Base-by-base conservation (phyloP, 1,140 invertebrate genomes). In the Drosophila oshimai region DNA sequence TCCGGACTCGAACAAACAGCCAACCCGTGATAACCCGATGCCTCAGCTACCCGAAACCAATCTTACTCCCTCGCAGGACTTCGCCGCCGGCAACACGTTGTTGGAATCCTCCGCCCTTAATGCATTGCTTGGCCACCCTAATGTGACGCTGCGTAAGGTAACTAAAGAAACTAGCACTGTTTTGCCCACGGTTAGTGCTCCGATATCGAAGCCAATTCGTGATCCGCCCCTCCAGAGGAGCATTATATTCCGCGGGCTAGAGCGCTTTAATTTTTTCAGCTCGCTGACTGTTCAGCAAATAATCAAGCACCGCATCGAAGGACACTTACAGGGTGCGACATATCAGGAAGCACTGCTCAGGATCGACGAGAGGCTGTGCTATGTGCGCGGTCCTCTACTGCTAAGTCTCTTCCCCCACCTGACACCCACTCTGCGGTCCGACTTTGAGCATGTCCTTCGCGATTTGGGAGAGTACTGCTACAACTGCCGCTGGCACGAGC, bases 21-120 rank as follows among this genome's bases (percentile, higher is more conserved):
- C 22, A 0, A n/a, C 10, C 1, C 12, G 4, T 5, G 28, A 33
- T 4, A 44, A n/a, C 24, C 15, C 7, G 28, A 6, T 7, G 15
- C 13, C 28, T 4, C 12, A 28, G n/a, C 26, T 3, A 6, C 10
- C 18, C 7, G 12, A 13, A 6, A 0, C 4, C 1, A 2, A 39
- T 3, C 29, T 60, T 4, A 75, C 80, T 2, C 34, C 46, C 1
- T 87, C 80, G 3, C 81, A 80, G 47, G 81, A 42, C 0, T 65
- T 86, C 9, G 37, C 72, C 1, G 22, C 20, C 2, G 72, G 46
- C 31, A 81, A 86, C 17, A 73, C 72, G 0, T 12, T 86, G 1
- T 26, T 87, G 12, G 57, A 37, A 17, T 87, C 75, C 6, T 50
- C 81, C 0, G 47, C 87, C 7, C 7, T 84, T 6, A 22, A 67